These are phyloP conservation scores for Thymallus thymallus DNA, from an alignment of 2,113 vertebrate genomes.

Conservation along the genomic window DNA sequence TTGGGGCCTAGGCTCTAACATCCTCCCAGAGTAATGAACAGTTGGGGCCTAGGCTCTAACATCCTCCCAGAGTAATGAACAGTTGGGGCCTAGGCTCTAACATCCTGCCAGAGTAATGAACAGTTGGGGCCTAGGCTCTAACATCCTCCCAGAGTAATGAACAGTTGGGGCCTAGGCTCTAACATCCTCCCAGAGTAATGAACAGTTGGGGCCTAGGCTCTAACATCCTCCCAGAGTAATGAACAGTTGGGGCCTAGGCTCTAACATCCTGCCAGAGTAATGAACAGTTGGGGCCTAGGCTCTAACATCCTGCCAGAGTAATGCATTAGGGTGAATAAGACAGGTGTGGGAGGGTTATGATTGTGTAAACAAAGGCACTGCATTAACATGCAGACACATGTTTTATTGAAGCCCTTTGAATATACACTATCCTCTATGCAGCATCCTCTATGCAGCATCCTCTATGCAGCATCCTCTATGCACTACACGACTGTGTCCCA, in stretches of 20 bases:
- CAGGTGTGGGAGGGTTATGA: neutral
- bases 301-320: constrained; percentile 29
- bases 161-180: constrained; percentile 19
- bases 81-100: constrained; percentile 12
- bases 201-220: constrained; percentile 20
- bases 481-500: too few species aligned
- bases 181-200: too few species aligned
- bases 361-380: neutral
- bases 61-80: too few species aligned
- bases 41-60: constrained; percentile 9
- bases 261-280: too few species aligned
- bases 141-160: too few species aligned
- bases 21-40: too few species aligned
- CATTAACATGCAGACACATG: neutral
- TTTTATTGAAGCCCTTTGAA: too few species aligned
- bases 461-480: too few species aligned
- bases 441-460: too few species aligned
- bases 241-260: constrained; percentile 21
- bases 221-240: too few species aligned
- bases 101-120: too few species aligned
- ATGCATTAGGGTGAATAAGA: constrained; percentile 40
- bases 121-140: constrained; percentile 15
- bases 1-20: constrained; percentile 10
- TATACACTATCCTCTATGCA: too few species aligned
- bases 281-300: constrained; percentile 21